Evolutionary conservation across 2,888 invertebrate genomes (phyloP), one percentile per base, ranked within the genome.

Genomic region (Rotaria macrura): DNA sequence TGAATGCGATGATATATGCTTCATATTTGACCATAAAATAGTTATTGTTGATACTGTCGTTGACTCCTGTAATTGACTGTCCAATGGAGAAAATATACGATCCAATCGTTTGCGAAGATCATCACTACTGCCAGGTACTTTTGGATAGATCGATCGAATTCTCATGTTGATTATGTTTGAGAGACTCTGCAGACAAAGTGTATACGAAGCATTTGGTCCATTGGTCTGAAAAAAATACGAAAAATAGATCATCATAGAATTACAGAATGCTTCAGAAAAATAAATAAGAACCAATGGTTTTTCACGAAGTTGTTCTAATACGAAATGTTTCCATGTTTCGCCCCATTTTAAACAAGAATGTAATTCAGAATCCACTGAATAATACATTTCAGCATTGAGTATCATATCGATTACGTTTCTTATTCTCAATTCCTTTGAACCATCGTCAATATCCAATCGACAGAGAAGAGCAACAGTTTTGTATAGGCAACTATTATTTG

Each of bases 261-360:
- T 52, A n/a, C n/a, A n/a, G 23, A 23, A 52, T 12, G 17, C 14
- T 52, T 52, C 3, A 52, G 17, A 4, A 74, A 34, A 43, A 43
- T n/a, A n/a, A 38, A 79, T 49, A 17, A 25, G 23, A 79, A 79
- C 79, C 25, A 7, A 43, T 40, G 25, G 40, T 0, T 43, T 43
- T n/a, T 79, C 79, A 25, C 43, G 79, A 9, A 79, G 43, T 79
- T 40, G 79, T 43, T 79, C 79, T 7, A 79, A 79, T 43, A 79
- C 79, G 9, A 79, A 79, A 79, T 79, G 25, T 43, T 12, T 79
- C 79, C 79, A 79, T 43, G 79, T 43, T 79, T 79, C 79, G 4
- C 79, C 79, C 79, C 79, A 79, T 43, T 79, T 23, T n/a, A 79
- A 43, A 79, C 79, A 79, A 43, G 79, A 79, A 79, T 79, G 79